Evolutionary conservation across 2,797 vertebrate species (phyloP), one percentile per base, ranked within the genome.

Genomic region (Ctenopoma kingsleyae): DNA sequence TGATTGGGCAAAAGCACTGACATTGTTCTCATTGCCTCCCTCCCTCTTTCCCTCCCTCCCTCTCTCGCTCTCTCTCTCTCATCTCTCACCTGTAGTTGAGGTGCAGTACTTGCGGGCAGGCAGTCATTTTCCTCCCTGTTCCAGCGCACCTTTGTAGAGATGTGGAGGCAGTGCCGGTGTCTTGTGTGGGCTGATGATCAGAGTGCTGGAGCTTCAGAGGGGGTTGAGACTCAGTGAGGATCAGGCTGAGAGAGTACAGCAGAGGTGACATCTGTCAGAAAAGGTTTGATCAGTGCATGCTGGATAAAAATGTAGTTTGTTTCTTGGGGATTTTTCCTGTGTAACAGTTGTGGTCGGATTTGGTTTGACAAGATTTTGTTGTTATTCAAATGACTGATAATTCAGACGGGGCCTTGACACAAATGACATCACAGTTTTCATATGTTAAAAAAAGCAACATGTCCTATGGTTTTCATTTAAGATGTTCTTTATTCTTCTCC

Each of bases 141-240:
- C 40, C 12, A 2, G 25, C 20, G 61, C 50, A 66, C 58, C 50
- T 83, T 56, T 65, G 75, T 64, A 67, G 59, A 53, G 65, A 23
- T n/a, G 43, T 69, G 51, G 43, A 75, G 67, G 70, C 59, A 61
- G 62, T 53, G 76, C 72, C 51, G 22, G 46, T 71, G 63, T 84
- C 63, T 51, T 71, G 80, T 76, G 87, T 84, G 83, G 80, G 80
- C 62, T 69, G 74, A 80, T 73, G 74, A 88, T 84, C 82, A 71
- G 51, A 81, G 65, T 32, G 57, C 56, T 25, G 43, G 58, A 53
- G 74, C 55, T 74, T 67, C 72, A 76, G 76, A 80, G 49, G 57
- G 56, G 65, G 66, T 38, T 5, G 25, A 47, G 63, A 60, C 55
- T 76, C 56, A 35, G 69, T 17, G 38, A 68, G 71, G 72, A 80